These are phyloP conservation scores for Vanessa atalanta DNA, from an alignment of 1,140 invertebrate genomes.

Conservation along the genomic window DNA sequence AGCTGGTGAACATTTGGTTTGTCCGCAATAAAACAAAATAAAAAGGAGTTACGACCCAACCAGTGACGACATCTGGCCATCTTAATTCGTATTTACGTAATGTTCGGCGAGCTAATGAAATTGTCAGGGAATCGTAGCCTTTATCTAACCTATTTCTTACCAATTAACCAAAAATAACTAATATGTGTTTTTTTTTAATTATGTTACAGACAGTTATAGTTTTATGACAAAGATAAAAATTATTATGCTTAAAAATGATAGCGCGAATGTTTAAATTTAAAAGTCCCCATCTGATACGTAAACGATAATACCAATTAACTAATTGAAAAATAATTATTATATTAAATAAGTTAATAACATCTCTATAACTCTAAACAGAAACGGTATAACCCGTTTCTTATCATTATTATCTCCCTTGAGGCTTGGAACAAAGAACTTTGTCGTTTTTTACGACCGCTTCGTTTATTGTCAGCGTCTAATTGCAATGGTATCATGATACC, in stretches of 20 bases:
- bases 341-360: constrained; percentile 10
- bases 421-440: constrained; percentile 47
- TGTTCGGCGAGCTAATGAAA: constrained; percentile 60
- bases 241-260: too few species aligned
- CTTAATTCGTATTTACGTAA: constrained; percentile 62
- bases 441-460: constrained; percentile 46
- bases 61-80: constrained; percentile 55
- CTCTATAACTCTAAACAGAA: constrained; percentile 1
- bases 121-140: constrained; percentile 38
- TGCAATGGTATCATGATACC: constrained; percentile 7
- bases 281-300: neutral
- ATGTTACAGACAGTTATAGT: too few species aligned
- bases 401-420: constrained; percentile 42
- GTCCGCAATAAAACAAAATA: constrained; percentile 57
- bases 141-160: neutral
- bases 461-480: constrained; percentile 27
- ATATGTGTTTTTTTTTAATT: too few species aligned
- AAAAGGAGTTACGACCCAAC: constrained; percentile 65
- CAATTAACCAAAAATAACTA: neutral
- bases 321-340: constrained; percentile 21
- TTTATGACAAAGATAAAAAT: neutral
- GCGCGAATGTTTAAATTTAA: neutral
- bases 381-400: constrained; percentile 45
- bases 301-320: constrained; percentile 20
- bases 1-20: constrained; percentile 30